Percentiles rank a stretch among this genome's conserved stretches.
Evolutionary conservation across 2,113 vertebrate genomes (phyloP).

Genomic region (Phodopus roborovskii): DNA sequence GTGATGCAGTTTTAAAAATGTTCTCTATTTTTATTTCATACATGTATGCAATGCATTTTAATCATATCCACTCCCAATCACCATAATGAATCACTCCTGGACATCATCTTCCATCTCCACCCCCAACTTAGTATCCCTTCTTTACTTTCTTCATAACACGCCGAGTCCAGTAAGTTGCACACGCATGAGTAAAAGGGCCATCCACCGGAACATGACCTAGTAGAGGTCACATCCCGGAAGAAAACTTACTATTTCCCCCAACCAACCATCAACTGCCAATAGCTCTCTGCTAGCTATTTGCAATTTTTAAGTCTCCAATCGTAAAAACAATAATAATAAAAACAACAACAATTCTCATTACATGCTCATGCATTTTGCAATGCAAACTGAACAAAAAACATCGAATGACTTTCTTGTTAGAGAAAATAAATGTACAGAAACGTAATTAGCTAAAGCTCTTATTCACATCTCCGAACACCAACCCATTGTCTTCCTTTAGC

Average conservation of each 20-base stretch:
- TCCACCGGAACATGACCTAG: neutral
- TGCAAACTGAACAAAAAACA: neutral
- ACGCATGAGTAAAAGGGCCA: neutral
- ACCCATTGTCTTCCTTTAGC: neutral
- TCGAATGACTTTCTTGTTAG: neutral
- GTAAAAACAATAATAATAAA: neutral
- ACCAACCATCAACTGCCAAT: neutral
- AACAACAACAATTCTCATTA: neutral
- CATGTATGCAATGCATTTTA: neutral
- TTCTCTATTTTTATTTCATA: neutral
- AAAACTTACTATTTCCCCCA: neutral
- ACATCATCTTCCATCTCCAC: neutral
- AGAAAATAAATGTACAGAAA: neutral
- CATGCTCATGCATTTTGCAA: neutral
- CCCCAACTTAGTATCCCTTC: neutral
- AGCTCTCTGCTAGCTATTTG: neutral
- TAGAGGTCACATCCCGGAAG: neutral
- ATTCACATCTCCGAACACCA: slow-evolving; percentile 28
- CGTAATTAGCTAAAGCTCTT: neutral
- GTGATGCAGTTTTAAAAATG: neutral
- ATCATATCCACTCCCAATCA: neutral
- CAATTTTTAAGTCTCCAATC: neutral
- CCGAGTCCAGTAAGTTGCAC: neutral
- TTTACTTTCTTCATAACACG: neutral
- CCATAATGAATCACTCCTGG: neutral